phyloP scores from a whole-genome alignment of 2,888 invertebrate species.

The Tipula lateralis region DNA sequence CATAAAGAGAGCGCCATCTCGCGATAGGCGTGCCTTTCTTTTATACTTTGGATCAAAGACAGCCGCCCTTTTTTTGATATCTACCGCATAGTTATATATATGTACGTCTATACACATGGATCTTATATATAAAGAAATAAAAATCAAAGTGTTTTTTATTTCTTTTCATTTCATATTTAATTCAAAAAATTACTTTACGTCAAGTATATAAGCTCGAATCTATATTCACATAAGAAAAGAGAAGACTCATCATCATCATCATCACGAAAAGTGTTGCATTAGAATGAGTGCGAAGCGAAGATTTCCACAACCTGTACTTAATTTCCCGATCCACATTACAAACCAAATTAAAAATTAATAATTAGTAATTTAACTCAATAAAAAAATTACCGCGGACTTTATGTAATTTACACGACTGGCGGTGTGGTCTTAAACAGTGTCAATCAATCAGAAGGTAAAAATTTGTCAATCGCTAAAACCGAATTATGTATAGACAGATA shows the following conservation, averaged over 20 bases:
- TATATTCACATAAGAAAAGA: not conserved
- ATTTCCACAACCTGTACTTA: not conserved
- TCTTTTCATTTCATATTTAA: not conserved
- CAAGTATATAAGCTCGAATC: no score
- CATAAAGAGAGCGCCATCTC: constrained; percentile 31
- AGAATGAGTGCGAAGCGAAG: not conserved
- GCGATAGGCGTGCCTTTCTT: constrained; percentile 30
- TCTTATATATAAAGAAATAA: not conserved
- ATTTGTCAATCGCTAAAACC: not conserved
- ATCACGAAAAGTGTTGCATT: not conserved
- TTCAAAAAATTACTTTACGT: not conserved
- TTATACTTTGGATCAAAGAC: constrained; percentile 26
- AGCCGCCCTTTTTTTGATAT: constrained; percentile 28
- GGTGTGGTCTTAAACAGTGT: not conserved
- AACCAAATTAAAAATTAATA: not conserved
- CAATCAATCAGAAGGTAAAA: not conserved
- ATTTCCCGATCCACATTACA: not conserved
- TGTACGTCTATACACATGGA: not conserved
- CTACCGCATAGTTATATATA: not conserved
- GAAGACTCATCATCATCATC: not conserved
- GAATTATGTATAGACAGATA: not conserved
- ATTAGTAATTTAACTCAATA: not conserved
- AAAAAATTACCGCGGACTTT: not conserved
- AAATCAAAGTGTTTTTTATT: not conserved
- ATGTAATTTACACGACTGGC: not conserved